Conservation (phyloP, 2,797 vertebrate genomes). For the Lepilemur ruficaudatus region DNA sequence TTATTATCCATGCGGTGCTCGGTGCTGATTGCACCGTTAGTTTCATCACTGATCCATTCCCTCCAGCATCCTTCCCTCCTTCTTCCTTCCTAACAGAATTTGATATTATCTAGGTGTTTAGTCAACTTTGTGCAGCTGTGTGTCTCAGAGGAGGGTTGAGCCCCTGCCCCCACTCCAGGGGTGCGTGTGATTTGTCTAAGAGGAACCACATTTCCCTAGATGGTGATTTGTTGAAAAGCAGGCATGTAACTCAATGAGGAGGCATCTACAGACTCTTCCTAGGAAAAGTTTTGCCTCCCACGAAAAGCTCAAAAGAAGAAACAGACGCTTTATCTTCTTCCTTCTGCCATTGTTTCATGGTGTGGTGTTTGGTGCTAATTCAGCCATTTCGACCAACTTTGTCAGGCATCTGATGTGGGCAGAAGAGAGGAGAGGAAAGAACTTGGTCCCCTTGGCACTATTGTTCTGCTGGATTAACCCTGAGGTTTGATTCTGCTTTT, state of each 20-base stretch:
- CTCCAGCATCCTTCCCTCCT: background rate
- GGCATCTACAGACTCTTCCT: background rate
- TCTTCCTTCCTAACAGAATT: background rate
- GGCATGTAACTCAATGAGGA: background rate
- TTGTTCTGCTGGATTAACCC: background rate
- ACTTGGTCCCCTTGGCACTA: no score
- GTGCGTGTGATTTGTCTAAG: background rate
- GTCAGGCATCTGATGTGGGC: background rate
- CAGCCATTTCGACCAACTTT: background rate
- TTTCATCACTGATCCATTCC: background rate
- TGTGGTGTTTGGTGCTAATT: background rate
- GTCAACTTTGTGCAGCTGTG: no score
- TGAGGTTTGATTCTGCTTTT: background rate
- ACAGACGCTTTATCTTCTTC: background rate
- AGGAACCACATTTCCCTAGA: background rate
- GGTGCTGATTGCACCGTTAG: no score
- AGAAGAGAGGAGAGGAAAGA: background rate
- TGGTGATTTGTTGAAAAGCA: background rate
- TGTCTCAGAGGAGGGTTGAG: background rate
- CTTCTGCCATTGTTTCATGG: background rate
- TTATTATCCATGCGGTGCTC: fast-evolving
- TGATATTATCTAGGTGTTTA: background rate
- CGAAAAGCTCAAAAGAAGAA: background rate
- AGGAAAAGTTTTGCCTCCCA: background rate
- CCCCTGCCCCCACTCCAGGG: background rate